Percentiles rank a stretch among this genome's conserved stretches.
These are phyloP conservation scores for Dryocosmus kuriphilus DNA, from an alignment of 2,888 invertebrate species.

Conservation along the genomic window DNA sequence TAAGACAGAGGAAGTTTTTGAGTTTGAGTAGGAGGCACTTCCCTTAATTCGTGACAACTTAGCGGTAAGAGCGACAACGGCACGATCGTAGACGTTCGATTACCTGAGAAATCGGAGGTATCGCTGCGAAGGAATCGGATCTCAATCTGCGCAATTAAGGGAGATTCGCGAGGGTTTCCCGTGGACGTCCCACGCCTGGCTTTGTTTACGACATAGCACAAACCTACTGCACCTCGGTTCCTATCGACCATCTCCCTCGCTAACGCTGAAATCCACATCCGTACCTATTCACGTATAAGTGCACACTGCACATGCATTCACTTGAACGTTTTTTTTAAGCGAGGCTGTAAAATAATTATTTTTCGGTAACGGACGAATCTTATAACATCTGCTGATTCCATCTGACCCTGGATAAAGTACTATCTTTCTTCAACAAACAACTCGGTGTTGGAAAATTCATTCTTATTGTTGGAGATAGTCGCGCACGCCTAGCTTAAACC, in stretches of 20 bases:
- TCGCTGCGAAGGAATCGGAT: slow-evolving; percentile 58
- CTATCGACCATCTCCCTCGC: slow-evolving; percentile 63
- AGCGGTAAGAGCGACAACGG: slow-evolving; percentile 36
- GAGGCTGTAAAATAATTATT: slow-evolving; percentile 16
- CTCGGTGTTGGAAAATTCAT: neutral
- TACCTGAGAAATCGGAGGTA: slow-evolving; percentile 64
- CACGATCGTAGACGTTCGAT: slow-evolving; percentile 43
- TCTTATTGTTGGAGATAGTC: neutral
- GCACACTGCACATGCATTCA: slow-evolving; percentile 34
- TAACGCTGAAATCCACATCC: slow-evolving; percentile 28
- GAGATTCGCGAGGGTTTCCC: slow-evolving; percentile 62
- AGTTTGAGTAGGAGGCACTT: slow-evolving; percentile 31
- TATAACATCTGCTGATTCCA: slow-evolving; percentile 12
- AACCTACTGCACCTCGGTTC: slow-evolving; percentile 64
- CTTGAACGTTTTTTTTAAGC: slow-evolving; percentile 22
- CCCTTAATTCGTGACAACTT: slow-evolving; percentile 33
- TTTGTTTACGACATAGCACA: slow-evolving; percentile 69
- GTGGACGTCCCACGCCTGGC: slow-evolving; percentile 69
- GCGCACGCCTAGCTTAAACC: too few relatives aligned
- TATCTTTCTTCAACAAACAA: slow-evolving; percentile 2
- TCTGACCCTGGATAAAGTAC: slow-evolving; percentile 13
- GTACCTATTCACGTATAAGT: slow-evolving; percentile 16
- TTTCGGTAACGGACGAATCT: slow-evolving; percentile 9
- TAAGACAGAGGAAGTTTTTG: neutral
- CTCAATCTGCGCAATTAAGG: slow-evolving; percentile 71